A percentile compares a stretch with the other conserved stretches of the same genome.
Conservation (phyloP, 2,888 invertebrate genomes). For the Dicyrtoma fusca region DNA sequence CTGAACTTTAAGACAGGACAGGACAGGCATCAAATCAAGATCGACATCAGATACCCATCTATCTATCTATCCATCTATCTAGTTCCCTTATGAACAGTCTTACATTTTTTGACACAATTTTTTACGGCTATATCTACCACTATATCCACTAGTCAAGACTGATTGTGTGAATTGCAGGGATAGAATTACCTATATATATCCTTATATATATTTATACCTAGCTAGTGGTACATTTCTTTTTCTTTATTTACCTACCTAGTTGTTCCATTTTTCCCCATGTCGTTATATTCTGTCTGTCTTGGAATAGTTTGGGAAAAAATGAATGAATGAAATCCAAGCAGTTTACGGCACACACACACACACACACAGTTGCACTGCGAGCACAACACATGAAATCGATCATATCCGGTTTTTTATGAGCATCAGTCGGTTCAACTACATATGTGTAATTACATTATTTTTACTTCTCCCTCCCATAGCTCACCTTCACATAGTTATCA, state of each 20-base stretch:
- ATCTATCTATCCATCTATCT: no score
- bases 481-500: no score
- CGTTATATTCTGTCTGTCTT: no score
- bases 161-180: no score
- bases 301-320: no score
- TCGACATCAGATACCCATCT: no score
- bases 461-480: no score
- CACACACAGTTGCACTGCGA: background rate
- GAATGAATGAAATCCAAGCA: slow-evolving; percentile 24
- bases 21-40: background rate
- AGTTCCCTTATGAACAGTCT: background rate
- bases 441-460: no score
- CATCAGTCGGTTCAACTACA: no score
- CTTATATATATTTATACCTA: slow-evolving; percentile 1
- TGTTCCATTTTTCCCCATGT: no score
- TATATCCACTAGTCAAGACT: no score
- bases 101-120: slow-evolving; percentile 20
- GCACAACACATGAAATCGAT: slow-evolving; percentile 28
- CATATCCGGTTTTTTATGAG: slow-evolving; percentile 24
- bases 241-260: background rate
- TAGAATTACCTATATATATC: no score
- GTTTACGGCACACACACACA: background rate
- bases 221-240: background rate
- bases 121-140: background rate
- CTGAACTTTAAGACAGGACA: background rate